Evolutionary conservation across 1,140 invertebrate species (phyloP).

Genomic region (Nixonia krombeini): DNA sequence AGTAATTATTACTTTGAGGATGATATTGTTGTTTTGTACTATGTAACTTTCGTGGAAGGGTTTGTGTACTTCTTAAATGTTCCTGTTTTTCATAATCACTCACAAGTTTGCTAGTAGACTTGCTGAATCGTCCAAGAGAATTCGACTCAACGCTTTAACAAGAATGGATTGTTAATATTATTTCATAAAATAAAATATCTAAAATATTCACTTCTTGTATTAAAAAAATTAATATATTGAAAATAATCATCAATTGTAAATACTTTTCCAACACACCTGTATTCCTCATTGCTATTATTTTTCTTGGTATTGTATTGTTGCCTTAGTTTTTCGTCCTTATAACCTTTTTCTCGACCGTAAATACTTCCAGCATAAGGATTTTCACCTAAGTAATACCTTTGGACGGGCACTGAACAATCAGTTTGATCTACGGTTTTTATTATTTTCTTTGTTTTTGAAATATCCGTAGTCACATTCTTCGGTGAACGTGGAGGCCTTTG

Average conservation of each 20-base stretch:
- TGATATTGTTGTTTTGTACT: constrained; percentile 44
- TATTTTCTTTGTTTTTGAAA: constrained; percentile 16
- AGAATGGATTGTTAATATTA: too few relatives aligned
- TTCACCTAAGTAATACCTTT: constrained; percentile 83
- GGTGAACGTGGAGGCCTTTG: constrained; percentile 61
- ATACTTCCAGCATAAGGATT: constrained; percentile 86
- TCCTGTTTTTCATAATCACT: constrained; percentile 72
- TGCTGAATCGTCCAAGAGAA: constrained; percentile 83
- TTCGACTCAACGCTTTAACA: constrained; percentile 47
- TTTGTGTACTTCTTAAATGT: constrained; percentile 80
- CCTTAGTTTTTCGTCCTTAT: constrained; percentile 74
- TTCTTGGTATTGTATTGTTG: constrained; percentile 56
- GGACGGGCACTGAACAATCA: constrained; percentile 70
- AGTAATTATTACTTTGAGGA: constrained; percentile 2
- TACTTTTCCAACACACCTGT: constrained; percentile 61
- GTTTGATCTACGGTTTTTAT: constrained; percentile 24
- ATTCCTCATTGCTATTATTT: constrained; percentile 49
- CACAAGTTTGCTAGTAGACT: constrained; percentile 80
- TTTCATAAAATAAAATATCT: too few relatives aligned
- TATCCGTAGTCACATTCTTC: constrained; percentile 36
- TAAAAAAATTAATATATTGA: too few relatives aligned
- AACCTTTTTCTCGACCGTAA: constrained; percentile 84
- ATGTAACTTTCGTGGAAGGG: constrained; percentile 81
- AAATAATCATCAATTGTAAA: too few relatives aligned
- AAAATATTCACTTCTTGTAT: too few relatives aligned